Evolutionary conservation across 2,113 vertebrate species (phyloP).

Genomic region (Zosterops pallidus): DNA sequence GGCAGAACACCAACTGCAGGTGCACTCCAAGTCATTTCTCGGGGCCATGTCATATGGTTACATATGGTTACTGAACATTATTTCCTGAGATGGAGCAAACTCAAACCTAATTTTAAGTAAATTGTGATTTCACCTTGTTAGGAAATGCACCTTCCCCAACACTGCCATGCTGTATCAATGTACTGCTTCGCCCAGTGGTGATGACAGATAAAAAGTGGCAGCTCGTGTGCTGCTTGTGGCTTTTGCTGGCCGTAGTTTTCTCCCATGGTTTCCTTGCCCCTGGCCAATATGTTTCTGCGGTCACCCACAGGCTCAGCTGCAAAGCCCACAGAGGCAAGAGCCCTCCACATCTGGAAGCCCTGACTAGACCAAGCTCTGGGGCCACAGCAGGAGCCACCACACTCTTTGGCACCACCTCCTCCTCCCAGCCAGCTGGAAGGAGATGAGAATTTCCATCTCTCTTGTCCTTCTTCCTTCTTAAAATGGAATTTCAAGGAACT

Average conservation of each 20-base stretch:
- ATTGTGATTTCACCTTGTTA: background rate
- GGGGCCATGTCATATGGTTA: fast-evolving
- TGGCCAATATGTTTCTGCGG: background rate
- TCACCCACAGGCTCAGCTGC: background rate
- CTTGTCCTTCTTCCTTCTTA: background rate
- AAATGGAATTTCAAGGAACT: slow-evolving; percentile 36
- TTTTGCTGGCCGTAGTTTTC: background rate
- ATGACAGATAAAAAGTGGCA: background rate
- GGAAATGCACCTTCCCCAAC: background rate
- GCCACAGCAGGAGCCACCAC: background rate
- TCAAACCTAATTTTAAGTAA: background rate
- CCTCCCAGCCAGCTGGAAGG: background rate
- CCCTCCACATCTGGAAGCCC: background rate
- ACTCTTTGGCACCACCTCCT: background rate
- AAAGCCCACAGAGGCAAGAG: background rate
- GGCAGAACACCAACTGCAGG: background rate
- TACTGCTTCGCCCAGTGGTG: background rate
- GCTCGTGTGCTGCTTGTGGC: background rate
- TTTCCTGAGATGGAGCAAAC: background rate
- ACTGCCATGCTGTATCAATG: background rate
- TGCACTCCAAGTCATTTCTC: background rate
- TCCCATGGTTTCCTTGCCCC: background rate
- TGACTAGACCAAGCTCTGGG: background rate
- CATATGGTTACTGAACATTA: background rate
- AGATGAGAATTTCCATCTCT: background rate